Evolutionary conservation across 2,888 invertebrate species (phyloP).

Genomic region (Macrophya alboannulata): DNA sequence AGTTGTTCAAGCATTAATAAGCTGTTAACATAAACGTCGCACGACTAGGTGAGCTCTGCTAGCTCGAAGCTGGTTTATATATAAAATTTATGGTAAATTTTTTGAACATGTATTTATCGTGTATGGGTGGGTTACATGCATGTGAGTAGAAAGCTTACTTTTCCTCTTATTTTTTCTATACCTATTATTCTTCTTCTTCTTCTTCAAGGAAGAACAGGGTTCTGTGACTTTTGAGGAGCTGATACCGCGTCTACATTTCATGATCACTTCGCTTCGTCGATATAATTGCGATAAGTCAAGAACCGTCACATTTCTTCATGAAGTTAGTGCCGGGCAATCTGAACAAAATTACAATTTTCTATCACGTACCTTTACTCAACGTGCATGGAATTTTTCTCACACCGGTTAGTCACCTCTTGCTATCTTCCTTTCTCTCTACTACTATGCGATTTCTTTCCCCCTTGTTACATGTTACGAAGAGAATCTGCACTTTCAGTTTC

Average conservation of each 20-base stretch:
- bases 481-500: background rate
- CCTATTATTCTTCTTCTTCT: background rate
- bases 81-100: background rate
- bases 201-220: background rate
- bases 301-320: background rate
- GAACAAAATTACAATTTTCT: constrained; percentile 25
- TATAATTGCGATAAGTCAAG: background rate
- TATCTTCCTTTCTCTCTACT: background rate
- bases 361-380: constrained; percentile 19
- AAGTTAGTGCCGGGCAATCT: constrained; percentile 22
- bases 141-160: background rate
- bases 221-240: background rate
- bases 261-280: background rate
- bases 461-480: background rate
- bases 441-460: background rate
- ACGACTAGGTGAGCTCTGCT: constrained; percentile 34
- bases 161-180: background rate
- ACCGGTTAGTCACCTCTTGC: constrained; percentile 8
- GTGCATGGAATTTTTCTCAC: constrained; percentile 37
- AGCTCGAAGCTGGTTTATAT: background rate
- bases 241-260: background rate
- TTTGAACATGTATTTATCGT: background rate
- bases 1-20: constrained; percentile 62
- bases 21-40: constrained; percentile 66
- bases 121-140: background rate